phyloP scores from a whole-genome alignment of 2,888 invertebrate genomes.

The Lithophane ornitopus region DNA sequence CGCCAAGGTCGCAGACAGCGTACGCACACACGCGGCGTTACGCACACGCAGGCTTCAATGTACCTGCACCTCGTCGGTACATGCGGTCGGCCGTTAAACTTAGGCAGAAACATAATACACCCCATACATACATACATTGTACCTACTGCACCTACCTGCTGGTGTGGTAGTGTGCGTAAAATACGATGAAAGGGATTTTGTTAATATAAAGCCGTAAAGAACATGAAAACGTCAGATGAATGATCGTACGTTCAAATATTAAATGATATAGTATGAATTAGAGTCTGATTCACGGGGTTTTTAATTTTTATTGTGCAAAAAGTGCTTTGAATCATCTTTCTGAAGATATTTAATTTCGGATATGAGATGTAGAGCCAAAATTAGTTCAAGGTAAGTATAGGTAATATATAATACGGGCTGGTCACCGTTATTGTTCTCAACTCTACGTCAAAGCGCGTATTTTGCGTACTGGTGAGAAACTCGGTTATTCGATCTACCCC shows the following conservation, averaged over 20 bases:
- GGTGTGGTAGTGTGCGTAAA: slow-evolving; percentile 50
- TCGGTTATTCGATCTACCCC: too few relatives aligned
- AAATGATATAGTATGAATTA: slow-evolving; percentile 39
- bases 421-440: too few relatives aligned
- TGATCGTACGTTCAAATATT: slow-evolving; percentile 51
- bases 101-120: slow-evolving; percentile 58
- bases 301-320: background rate
- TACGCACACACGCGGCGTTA: slow-evolving; percentile 75
- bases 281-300: slow-evolving; percentile 26
- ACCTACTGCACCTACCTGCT: slow-evolving; percentile 25
- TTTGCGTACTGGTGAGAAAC: too few relatives aligned
- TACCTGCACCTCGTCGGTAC: slow-evolving; percentile 72
- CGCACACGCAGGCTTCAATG: slow-evolving; percentile 70
- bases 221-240: slow-evolving; percentile 56
- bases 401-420: too few relatives aligned
- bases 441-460: too few relatives aligned
- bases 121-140: slow-evolving; percentile 23
- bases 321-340: slow-evolving; percentile 9
- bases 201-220: slow-evolving; percentile 54
- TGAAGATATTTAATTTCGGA: background rate
- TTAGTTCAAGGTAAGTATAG: background rate
- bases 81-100: slow-evolving; percentile 78
- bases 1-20: slow-evolving; percentile 87
- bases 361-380: background rate
- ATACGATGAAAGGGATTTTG: slow-evolving; percentile 55